Evolutionary conservation across 1,140 invertebrate species (phyloP).

Genomic region (Hyles vespertilio): DNA sequence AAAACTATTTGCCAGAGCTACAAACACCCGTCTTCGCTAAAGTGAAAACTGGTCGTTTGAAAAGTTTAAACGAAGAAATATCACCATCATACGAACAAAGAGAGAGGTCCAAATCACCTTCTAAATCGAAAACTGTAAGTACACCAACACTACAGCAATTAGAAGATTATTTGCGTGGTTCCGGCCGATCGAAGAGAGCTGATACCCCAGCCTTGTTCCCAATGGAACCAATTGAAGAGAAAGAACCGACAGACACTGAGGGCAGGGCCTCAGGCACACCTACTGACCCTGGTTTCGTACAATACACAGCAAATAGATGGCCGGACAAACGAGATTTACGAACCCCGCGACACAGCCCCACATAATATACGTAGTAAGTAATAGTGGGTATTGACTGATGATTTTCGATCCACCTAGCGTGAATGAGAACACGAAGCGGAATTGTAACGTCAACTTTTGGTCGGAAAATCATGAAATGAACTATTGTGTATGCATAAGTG

Average conservation of each 20-base stretch:
- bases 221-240: conserved; percentile 68
- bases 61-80: conserved; percentile 54
- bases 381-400: neutral
- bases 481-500: no score
- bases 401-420: conserved; percentile 18
- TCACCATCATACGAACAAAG: conserved; percentile 54
- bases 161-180: conserved; percentile 61
- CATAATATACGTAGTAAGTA: conserved; percentile 16
- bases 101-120: conserved; percentile 45
- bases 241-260: conserved; percentile 40
- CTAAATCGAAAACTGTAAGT: conserved; percentile 51
- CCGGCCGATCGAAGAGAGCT: conserved; percentile 42
- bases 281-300: conserved; percentile 82
- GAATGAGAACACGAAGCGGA: conserved; percentile 4
- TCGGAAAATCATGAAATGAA: neutral
- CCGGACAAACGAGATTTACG: conserved; percentile 74
- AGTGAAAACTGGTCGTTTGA: conserved; percentile 55
- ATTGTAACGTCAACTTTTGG: conserved; percentile 22
- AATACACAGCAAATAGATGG: conserved; percentile 82
- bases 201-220: conserved; percentile 73
- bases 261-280: conserved; percentile 76
- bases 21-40: conserved; percentile 70
- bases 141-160: conserved; percentile 68
- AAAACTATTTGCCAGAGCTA: conserved; percentile 67
- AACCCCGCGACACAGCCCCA: conserved; percentile 79